These are phyloP conservation scores for Lissocephala sabroskyi DNA, from an alignment of 2,888 invertebrate species.

Conservation along the genomic window DNA sequence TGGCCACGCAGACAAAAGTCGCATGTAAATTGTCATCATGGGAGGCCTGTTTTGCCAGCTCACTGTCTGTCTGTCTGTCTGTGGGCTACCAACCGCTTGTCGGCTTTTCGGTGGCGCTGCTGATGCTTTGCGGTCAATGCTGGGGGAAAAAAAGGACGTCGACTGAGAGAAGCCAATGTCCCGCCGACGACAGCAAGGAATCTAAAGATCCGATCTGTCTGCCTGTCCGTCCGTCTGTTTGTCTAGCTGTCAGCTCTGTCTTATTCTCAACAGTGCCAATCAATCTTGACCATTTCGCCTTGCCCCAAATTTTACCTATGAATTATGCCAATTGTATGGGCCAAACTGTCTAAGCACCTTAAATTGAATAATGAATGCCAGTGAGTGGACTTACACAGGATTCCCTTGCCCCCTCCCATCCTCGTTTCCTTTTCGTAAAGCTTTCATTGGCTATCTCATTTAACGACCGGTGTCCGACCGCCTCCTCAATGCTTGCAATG, in stretches of 20 bases:
- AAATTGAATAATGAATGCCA: conserved; percentile 59
- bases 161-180: too few species aligned
- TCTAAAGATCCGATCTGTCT: neutral
- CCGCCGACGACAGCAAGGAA: too few species aligned
- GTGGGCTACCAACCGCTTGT: too few species aligned
- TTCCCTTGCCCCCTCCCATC: conserved; percentile 15
- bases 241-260: too few species aligned
- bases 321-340: conserved; percentile 12
- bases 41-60: too few species aligned
- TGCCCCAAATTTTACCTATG: neutral
- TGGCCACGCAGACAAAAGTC: too few species aligned
- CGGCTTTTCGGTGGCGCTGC: neutral
- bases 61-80: too few species aligned
- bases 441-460: conserved; percentile 36
- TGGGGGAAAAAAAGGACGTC: too few species aligned
- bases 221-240: neutral
- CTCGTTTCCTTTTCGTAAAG: neutral
- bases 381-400: too few species aligned
- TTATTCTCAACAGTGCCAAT: neutral
- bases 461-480: too few species aligned
- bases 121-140: too few species aligned
- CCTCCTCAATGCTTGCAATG: neutral
- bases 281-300: neutral
- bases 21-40: conserved; percentile 1
- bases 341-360: conserved; percentile 51